Evolutionary conservation across 2,888 invertebrate genomes (phyloP), one percentile per base, ranked within the genome.

Genomic region (Leistus spinibarbis): DNA sequence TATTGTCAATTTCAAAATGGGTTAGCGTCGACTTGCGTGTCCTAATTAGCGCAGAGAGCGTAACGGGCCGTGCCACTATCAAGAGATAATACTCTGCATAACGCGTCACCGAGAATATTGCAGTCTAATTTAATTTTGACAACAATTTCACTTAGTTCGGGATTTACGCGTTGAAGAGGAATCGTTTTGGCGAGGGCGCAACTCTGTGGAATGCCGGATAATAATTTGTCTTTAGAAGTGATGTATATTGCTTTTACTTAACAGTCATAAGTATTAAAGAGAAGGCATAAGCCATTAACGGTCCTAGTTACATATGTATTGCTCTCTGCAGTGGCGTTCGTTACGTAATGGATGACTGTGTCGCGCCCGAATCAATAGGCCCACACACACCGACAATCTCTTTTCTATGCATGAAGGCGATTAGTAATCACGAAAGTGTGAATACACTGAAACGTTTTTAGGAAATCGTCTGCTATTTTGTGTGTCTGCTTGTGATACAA

Each of bases 291-390:
- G 20, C 60, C 40, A 70, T 70, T 70, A 70, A 20, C 70, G 70
- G 40, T 54, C 17, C 23, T 40, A 7, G 20, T 24, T 70, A 62
- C 70, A 70, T 70, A 62, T 54, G 63, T 63, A 70, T 19, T 24
- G 22, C 23, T 64, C 40, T 40, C 64, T 22, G 22, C 70, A 63
- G 70, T 70, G 63, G 62, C 70, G 70, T 70, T 63, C 70, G 40
- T 70, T n/a, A n/a, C n/a, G 69, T 70, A 63, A 69, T 70, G 20
- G 70, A 70, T 70, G 70, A 22, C 22, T 68, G 53, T 56, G 69
- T 62, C 69, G 69, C 69, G 57, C 62, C 54, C 60, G 63, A 70
- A 70, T 70, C 70, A 70, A 70, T 70, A 70, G 70, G 40, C 19
- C 67, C 20, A 20, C 40, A 2, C 17, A 56, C 17, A 56, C 0